phyloP scores from a whole-genome alignment of 2,888 invertebrate species.

The Pogonocherus hispidulus region DNA sequence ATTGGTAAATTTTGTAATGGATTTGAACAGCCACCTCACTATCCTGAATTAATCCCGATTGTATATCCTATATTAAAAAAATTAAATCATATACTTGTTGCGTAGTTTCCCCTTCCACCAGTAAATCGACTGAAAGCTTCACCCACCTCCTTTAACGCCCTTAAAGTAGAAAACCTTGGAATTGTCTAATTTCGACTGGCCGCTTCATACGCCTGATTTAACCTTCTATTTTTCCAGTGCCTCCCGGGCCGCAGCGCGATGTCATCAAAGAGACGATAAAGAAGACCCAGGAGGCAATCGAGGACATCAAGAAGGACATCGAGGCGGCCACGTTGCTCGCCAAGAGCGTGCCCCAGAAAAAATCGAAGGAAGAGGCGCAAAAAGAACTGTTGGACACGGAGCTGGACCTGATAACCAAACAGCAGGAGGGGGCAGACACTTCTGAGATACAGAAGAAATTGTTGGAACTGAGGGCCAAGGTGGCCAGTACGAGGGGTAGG shows the following conservation, averaged over 20 bases:
- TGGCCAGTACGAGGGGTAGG: conserved; percentile 60
- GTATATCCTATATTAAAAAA: too few species aligned
- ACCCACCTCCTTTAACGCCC: too few species aligned
- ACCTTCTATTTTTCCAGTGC: conserved; percentile 65
- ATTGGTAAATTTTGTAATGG: too few species aligned
- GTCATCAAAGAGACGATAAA: conserved; percentile 85
- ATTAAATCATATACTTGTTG: too few species aligned
- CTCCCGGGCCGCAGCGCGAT: conserved; percentile 81
- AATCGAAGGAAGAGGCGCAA: conserved; percentile 56
- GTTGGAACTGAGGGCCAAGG: conserved; percentile 77
- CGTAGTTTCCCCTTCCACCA: too few species aligned
- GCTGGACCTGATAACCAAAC: conserved; percentile 89
- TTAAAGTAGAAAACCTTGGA: too few species aligned
- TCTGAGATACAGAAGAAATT: conserved; percentile 84
- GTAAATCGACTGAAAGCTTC: too few species aligned
- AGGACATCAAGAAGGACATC: conserved; percentile 80
- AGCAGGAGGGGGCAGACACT: conserved; percentile 90
- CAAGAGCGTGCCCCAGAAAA: conserved; percentile 55
- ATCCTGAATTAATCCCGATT: too few species aligned
- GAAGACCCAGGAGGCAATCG: conserved; percentile 86
- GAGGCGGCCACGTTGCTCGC: conserved; percentile 65
- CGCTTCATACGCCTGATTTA: too few species aligned
- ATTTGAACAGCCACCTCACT: too few species aligned
- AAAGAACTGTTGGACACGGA: conserved; percentile 93
- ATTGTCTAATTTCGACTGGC: too few species aligned